Evolutionary conservation across 2,888 invertebrate species (phyloP).

Genomic region (Magallana nippona): DNA sequence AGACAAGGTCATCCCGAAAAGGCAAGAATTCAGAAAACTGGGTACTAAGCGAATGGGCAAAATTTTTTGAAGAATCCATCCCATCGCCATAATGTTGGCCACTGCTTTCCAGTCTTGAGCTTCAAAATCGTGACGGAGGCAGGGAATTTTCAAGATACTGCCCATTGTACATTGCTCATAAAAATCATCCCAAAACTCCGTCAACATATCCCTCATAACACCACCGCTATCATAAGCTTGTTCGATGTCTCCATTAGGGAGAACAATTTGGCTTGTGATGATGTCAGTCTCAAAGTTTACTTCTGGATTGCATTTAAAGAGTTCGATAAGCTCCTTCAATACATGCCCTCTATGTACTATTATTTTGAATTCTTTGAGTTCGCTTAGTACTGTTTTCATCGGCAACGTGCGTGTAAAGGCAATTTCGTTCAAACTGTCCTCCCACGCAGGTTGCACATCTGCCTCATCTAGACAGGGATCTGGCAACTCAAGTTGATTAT

Average conservation of each 20-base stretch:
- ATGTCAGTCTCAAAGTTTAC: slow-evolving; percentile 1
- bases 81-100: slow-evolving; percentile 31
- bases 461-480: no score
- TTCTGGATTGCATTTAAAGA: neutral
- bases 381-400: neutral
- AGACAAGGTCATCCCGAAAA: slow-evolving; percentile 14
- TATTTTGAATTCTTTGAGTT: slow-evolving; percentile 39
- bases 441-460: neutral
- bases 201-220: slow-evolving; percentile 35
- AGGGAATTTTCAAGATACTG: neutral
- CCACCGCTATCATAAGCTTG: slow-evolving; percentile 40
- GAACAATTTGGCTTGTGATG: slow-evolving; percentile 28
- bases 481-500: neutral
- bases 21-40: slow-evolving; percentile 21
- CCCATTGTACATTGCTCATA: slow-evolving; percentile 42
- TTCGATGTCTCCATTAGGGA: slow-evolving; percentile 39
- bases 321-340: slow-evolving; percentile 28
- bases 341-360: slow-evolving; percentile 41
- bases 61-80: slow-evolving; percentile 28
- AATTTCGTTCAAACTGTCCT: slow-evolving; percentile 28
- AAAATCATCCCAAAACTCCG: slow-evolving; percentile 43
- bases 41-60: slow-evolving; percentile 31
- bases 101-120: slow-evolving; percentile 36
- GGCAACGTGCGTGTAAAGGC: slow-evolving; percentile 36
- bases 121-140: slow-evolving; percentile 35